A percentile compares a stretch with the other conserved stretches of the same genome.
Evolutionary conservation across 2,888 invertebrate species (phyloP).

Genomic region (Diloba caeruleocephala): DNA sequence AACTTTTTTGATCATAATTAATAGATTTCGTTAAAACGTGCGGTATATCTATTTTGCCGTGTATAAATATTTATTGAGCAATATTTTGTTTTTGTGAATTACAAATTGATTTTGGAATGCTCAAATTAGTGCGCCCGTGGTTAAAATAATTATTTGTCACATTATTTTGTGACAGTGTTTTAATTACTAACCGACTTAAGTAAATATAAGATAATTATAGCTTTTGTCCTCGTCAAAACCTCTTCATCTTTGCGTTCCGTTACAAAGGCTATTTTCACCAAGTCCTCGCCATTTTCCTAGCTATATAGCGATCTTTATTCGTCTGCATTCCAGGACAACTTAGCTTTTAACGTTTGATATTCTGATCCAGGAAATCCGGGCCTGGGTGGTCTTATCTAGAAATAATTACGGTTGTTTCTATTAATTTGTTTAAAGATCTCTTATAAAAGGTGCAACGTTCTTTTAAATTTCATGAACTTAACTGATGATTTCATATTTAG

Average conservation of each 20-base stretch:
- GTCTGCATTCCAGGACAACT: conserved; percentile 1
- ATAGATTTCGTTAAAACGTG: background rate
- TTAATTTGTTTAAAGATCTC: conserved; percentile 5
- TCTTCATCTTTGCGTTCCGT: too few species aligned
- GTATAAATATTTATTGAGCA: too few species aligned
- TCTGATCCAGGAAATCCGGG: conserved; percentile 24
- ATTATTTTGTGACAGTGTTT: too few species aligned
- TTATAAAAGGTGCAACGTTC: conserved; percentile 11
- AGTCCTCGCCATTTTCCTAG: background rate
- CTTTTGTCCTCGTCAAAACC: too few species aligned
- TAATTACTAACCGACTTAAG: too few species aligned
- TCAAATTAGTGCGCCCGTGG: too few species aligned
- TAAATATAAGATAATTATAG: too few species aligned
- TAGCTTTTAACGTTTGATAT: conserved; percentile 13
- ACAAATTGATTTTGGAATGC: too few species aligned
- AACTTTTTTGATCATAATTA: background rate
- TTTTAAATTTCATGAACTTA: conserved; percentile 14
- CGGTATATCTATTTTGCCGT: too few species aligned
- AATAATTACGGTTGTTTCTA: conserved; percentile 21
- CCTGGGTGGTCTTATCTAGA: conserved; percentile 32
- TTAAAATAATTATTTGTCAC: too few species aligned
- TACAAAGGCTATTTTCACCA: background rate
- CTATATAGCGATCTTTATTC: background rate
- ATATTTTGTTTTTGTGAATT: too few species aligned
- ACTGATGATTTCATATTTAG: conserved; percentile 17